Evolutionary conservation across 2,888 invertebrate species (phyloP).

Genomic region (Gymnocheta viridis): DNA sequence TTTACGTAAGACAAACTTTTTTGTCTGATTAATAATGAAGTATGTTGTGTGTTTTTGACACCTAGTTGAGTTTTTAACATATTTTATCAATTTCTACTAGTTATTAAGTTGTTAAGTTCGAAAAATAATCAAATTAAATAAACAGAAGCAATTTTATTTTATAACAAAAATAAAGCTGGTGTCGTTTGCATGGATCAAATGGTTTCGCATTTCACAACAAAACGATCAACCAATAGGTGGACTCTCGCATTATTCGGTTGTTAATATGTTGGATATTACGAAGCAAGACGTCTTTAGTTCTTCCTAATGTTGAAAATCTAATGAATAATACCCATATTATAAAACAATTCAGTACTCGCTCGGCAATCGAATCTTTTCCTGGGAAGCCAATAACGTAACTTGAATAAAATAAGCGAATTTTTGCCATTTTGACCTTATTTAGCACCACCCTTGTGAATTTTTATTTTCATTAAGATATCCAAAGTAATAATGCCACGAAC

Average conservation of each 20-base stretch:
- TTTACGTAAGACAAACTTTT: too few species aligned
- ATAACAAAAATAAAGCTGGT: too few species aligned
- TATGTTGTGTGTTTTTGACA: too few species aligned
- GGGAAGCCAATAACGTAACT: background rate
- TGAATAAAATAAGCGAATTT: background rate
- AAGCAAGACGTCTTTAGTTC: background rate
- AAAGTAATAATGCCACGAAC: background rate
- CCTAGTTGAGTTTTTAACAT: too few species aligned
- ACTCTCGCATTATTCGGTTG: background rate
- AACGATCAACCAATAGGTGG: too few species aligned
- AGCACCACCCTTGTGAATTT: background rate
- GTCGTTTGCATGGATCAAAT: too few species aligned
- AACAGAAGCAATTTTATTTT: too few species aligned
- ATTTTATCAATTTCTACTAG: too few species aligned
- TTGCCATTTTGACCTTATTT: background rate
- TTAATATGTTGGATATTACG: background rate
- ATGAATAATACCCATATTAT: background rate
- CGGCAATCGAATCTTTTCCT: background rate
- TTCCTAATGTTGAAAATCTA: background rate
- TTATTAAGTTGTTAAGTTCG: too few species aligned
- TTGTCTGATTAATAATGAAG: too few species aligned
- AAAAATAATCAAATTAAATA: too few species aligned
- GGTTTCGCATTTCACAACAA: too few species aligned
- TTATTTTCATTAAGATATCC: background rate
- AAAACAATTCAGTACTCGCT: background rate